Percentiles rank a stretch among this genome's conserved stretches.
Evolutionary conservation across 92 coral and sea anemone genomes (phyloP).

Genomic region (Pocillopora grandis): DNA sequence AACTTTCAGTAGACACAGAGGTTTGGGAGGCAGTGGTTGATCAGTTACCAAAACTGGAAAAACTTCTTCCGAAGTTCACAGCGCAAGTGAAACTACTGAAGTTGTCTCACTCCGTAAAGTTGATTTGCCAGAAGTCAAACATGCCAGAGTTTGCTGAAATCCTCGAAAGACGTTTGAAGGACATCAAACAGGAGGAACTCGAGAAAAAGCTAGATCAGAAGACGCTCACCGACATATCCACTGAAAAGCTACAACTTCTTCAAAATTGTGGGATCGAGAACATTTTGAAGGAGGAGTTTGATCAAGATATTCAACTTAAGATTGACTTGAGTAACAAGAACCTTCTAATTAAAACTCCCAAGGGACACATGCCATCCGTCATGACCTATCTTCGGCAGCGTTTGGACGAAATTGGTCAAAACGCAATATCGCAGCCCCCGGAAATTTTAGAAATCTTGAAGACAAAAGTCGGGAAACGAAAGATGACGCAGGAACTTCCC

Average conservation of each 20-base stretch:
- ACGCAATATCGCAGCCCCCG: slow-evolving; percentile 2
- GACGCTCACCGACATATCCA: slow-evolving; percentile 1
- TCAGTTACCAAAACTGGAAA: slow-evolving; percentile 24
- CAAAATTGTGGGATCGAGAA: slow-evolving; percentile 18
- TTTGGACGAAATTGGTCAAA: slow-evolving; percentile 31
- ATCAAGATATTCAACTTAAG: slow-evolving; percentile 2
- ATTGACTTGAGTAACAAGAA: slow-evolving; percentile 9
- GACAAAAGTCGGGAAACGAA: slow-evolving; percentile 25
- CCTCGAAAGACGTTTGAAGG: slow-evolving; percentile 12
- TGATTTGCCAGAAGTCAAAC: slow-evolving; percentile 26
- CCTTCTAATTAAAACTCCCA: slow-evolving; percentile 32
- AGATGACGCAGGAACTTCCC: slow-evolving; percentile 26
- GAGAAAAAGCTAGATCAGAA: slow-evolving; percentile 32
- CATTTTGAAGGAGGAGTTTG: slow-evolving; percentile 11
- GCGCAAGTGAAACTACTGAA: slow-evolving; percentile 25
- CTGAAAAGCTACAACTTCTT: slow-evolving; percentile 34
- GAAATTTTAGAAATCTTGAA: slow-evolving; percentile 33
- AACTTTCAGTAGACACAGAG: slow-evolving; percentile 19
- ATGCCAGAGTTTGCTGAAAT: slow-evolving; percentile 24
- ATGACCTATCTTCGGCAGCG: neutral
- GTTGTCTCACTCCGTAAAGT: neutral
- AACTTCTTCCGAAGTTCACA: slow-evolving; percentile 28
- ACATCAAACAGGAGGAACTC: slow-evolving; percentile 19
- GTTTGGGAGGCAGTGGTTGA: slow-evolving; percentile 26
- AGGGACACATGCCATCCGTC: slow-evolving; percentile 15